Conservation (phyloP, 2,888 invertebrate genomes). For the Nomada lathburiana region DNA sequence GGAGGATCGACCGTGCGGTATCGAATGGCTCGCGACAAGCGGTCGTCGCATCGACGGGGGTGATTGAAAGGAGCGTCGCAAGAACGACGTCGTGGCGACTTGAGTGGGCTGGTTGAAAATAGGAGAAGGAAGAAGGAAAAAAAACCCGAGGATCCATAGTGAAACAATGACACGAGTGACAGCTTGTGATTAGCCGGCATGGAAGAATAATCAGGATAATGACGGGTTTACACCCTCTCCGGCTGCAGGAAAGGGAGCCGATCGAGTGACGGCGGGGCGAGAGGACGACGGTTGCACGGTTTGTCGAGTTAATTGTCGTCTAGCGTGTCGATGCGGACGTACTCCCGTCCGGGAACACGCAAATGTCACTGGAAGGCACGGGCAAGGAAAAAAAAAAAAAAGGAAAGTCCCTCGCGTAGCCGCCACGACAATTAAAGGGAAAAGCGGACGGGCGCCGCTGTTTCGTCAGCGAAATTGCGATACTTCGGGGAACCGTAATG, state of each 20-base stretch:
- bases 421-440: conserved; percentile 63
- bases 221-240: conserved; percentile 80
- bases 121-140: conserved; percentile 51
- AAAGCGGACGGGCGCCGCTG: conserved; percentile 40
- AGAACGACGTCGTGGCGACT: conserved; percentile 27
- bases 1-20: conserved; percentile 70
- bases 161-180: conserved; percentile 81
- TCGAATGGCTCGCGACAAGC: conserved; percentile 67
- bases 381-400: conserved; percentile 51
- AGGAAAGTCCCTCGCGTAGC: conserved; percentile 40
- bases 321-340: conserved; percentile 79
- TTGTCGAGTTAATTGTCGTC: conserved; percentile 83
- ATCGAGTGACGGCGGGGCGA: conserved; percentile 47
- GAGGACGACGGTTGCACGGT: conserved; percentile 73
- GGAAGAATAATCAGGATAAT: conserved; percentile 83
- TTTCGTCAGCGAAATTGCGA: conserved; percentile 59
- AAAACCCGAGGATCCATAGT: conserved; percentile 75
- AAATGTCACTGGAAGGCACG: conserved; percentile 80
- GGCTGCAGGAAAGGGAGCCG: conserved; percentile 59
- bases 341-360: conserved; percentile 77
- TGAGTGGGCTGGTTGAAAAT: conserved; percentile 3
- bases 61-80: conserved; percentile 23
- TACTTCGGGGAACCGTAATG: conserved; percentile 47
- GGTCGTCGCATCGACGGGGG: conserved; percentile 48
- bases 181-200: conserved; percentile 81